Conservation (phyloP, 2,113 vertebrate genomes). For the Neodon shergylaensis region DNA sequence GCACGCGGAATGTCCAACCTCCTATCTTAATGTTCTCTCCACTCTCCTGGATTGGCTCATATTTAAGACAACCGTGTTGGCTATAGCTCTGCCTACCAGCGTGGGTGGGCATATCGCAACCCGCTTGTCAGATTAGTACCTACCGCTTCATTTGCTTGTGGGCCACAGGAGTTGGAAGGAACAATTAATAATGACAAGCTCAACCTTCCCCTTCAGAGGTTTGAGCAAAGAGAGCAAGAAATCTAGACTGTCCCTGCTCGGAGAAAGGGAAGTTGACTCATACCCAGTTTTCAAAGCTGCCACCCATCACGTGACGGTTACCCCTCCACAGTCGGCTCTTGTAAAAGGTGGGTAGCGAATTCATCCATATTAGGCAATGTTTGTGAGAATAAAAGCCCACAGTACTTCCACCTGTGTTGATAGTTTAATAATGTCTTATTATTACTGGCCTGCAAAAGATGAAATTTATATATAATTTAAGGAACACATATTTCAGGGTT, state of each 20-base stretch:
- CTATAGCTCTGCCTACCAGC: neutral
- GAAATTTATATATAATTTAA: constrained; percentile 28
- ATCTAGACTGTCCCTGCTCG: neutral
- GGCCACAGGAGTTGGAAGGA: constrained; percentile 24
- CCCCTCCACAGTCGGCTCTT: neutral
- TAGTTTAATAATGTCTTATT: constrained; percentile 3
- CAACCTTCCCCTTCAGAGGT: constrained; percentile 15
- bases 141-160: constrained; percentile 34
- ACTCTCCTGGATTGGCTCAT: neutral
- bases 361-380: neutral
- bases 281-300: neutral
- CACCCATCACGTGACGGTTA: neutral
- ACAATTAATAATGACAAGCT: constrained; percentile 5
- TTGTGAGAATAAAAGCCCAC: neutral
- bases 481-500: constrained; percentile 31
- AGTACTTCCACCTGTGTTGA: neutral
- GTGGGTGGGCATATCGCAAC: neutral
- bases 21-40: neutral
- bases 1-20: neutral
- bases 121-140: neutral
- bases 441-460: neutral
- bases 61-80: neutral
- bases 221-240: constrained; percentile 25
- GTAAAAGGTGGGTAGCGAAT: constrained; percentile 5
- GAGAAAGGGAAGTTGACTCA: constrained; percentile 27